Base-by-base conservation (phyloP, 2,888 invertebrate species). In the Allacma fusca region DNA sequence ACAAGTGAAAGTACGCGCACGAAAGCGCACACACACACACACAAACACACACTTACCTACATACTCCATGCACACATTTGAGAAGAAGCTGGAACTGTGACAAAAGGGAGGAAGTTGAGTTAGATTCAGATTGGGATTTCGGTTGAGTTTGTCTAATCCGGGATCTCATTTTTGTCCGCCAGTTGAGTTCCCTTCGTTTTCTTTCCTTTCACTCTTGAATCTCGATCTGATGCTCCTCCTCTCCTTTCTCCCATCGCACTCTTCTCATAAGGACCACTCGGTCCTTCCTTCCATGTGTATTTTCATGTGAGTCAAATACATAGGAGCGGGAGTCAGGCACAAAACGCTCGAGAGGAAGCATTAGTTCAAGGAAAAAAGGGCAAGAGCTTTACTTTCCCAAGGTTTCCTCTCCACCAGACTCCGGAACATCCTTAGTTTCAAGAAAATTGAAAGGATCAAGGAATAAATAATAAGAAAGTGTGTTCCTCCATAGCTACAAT, bases 361-460 rank as follows among this genome's bases (percentile, higher is more conserved):
- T n/a, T n/a, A n/a, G n/a, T n/a, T n/a, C n/a, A n/a, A n/a, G n/a
- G n/a, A n/a, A n/a, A n/a, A n/a, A n/a, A n/a, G n/a, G n/a, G n/a
- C n/a, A n/a, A n/a, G n/a, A n/a, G n/a, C n/a, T n/a, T n/a, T n/a
- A n/a, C n/a, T n/a, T n/a, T n/a, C n/a, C n/a, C n/a, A n/a, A n/a
- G n/a, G n/a, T n/a, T n/a, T n/a, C n/a, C n/a, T n/a, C n/a, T n/a
- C 50, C 16, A 50, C 50, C 50, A 50, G n/a, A n/a, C 16, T 50
- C 9, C 34, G 9, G n/a, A 50, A n/a, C 19, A 5, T 50, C 50
- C n/a, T 50, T n/a, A 50, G 50, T n/a, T n/a, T 16, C 12, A 73
- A 73, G 73, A 57, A 73, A 73, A 73, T 73, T 73, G 73, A 73
- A 73, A 73, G 73, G 73, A 73, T 73, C 73, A 73, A 73, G 23